phyloP scores from a whole-genome alignment of 1,140 invertebrate species.

The Aradophagus sp. region DNA sequence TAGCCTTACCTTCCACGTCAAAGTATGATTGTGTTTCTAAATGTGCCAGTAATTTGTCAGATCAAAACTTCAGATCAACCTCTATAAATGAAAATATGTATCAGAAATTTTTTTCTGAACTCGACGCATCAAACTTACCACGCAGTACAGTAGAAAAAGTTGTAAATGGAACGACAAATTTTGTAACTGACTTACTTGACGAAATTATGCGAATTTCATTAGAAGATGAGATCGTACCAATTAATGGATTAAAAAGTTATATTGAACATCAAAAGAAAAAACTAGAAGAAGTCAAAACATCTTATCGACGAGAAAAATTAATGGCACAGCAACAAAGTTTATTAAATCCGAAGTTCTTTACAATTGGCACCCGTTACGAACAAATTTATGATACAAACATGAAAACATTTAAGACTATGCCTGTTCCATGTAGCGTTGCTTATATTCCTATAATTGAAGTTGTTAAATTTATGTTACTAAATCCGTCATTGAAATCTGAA shows the following conservation, averaged over 20 bases:
- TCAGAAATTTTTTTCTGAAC: no score
- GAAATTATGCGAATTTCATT: conserved; percentile 5
- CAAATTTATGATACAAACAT: conserved; percentile 22
- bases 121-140: conserved; percentile 24
- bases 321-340: no score
- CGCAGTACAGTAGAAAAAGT: conserved; percentile 10
- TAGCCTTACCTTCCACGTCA: no score
- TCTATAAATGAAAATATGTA: no score
- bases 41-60: no score
- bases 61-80: no score
- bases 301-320: neutral
- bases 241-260: conserved; percentile 7
- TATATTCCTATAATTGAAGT: conserved; percentile 38
- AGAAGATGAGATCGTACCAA: neutral
- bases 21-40: no score
- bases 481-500: neutral
- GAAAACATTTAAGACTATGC: conserved; percentile 11
- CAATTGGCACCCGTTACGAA: conserved; percentile 13
- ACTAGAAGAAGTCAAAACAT: conserved; percentile 9
- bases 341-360: conserved; percentile 6
- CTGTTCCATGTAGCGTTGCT: conserved; percentile 12
- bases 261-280: conserved; percentile 11
- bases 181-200: conserved; percentile 15
- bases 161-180: neutral
- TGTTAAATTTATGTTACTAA: conserved; percentile 19